phyloP scores from a whole-genome alignment of 2,113 vertebrate species.

The Periophthalmus modestus region DNA sequence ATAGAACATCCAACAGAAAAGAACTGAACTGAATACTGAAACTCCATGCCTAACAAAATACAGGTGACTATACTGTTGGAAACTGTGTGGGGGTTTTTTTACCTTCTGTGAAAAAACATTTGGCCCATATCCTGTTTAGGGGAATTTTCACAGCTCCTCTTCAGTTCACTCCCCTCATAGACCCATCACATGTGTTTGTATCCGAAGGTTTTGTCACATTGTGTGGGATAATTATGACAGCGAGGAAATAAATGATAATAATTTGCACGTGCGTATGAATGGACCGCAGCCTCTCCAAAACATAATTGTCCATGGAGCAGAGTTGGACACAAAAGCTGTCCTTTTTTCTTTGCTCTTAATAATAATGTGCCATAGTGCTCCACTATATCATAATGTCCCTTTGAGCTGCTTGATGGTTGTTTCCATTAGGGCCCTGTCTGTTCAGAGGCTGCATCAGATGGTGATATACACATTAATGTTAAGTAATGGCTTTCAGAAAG shows the following conservation, averaged over 20 bases:
- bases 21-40: too few relatives aligned
- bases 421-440: conserved; percentile 53
- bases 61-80: too few relatives aligned
- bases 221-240: conserved; percentile 43
- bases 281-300: conserved; percentile 37
- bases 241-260: conserved; percentile 34
- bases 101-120: not conserved
- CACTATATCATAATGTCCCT: conserved; percentile 31
- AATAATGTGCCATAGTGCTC: conserved; percentile 56
- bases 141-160: not conserved
- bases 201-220: conserved; percentile 25
- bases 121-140: not conserved
- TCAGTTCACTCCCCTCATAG: conserved; percentile 4
- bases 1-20: too few relatives aligned
- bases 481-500: not conserved
- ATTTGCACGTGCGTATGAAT: conserved; percentile 39
- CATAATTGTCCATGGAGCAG: conserved; percentile 29
- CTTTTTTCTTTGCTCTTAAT: conserved; percentile 43
- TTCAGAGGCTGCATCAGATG: conserved; percentile 38
- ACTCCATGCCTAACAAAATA: too few relatives aligned
- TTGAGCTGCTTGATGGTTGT: conserved; percentile 53
- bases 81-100: too few relatives aligned
- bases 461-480: conserved; percentile 11
- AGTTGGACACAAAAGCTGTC: conserved; percentile 42
- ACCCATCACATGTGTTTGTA: conserved; percentile 4